Evolutionary conservation across 2,113 vertebrate genomes (phyloP).

Genomic region (Etia nguti): DNA sequence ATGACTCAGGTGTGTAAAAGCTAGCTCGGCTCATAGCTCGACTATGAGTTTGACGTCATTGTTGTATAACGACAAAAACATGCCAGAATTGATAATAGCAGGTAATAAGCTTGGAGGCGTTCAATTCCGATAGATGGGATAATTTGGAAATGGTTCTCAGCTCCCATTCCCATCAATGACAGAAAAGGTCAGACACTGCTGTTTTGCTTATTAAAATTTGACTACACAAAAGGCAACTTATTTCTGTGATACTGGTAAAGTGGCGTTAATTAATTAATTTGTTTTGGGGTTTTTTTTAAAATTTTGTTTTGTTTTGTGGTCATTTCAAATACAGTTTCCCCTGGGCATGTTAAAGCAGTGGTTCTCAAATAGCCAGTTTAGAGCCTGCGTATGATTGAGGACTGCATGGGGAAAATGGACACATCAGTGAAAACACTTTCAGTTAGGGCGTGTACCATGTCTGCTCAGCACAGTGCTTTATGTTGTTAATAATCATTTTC

Average conservation of each 20-base stretch:
- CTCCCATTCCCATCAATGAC: neutral
- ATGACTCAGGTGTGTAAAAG: neutral
- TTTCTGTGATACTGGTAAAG: neutral
- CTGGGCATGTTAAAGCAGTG: neutral
- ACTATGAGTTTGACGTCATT: neutral
- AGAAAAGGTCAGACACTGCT: neutral
- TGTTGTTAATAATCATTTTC: neutral
- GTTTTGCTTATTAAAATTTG: neutral
- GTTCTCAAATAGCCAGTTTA: neutral
- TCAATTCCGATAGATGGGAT: neutral
- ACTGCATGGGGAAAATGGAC: neutral
- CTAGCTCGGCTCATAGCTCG: too few relatives aligned
- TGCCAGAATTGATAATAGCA: neutral
- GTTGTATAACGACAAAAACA: neutral
- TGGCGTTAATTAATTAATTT: neutral
- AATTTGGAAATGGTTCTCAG: neutral
- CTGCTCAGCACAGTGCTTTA: neutral
- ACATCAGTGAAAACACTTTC: neutral
- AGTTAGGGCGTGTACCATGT: neutral
- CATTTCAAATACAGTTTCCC: neutral
- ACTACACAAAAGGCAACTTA: neutral
- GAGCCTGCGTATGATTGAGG: neutral
- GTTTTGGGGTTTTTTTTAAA: fast-evolving
- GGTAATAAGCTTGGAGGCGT: neutral
- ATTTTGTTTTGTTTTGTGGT: neutral